Base-by-base conservation (phyloP, 2,113 vertebrate species). In the Hypocryptadius cinnamomeus region DNA sequence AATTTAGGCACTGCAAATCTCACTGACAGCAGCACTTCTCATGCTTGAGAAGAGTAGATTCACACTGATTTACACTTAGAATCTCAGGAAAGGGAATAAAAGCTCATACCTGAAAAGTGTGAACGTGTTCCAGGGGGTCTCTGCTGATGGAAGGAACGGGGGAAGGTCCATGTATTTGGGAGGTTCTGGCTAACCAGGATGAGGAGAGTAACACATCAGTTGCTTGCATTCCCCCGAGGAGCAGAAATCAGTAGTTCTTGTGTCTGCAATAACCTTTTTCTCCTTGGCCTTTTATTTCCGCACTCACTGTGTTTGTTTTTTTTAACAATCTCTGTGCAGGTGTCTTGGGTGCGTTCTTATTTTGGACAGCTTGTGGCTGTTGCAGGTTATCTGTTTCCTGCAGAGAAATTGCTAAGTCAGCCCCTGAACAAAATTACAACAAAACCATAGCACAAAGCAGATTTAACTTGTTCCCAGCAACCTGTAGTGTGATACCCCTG, bases 161-260 rank as follows among this genome's bases (percentile, higher is more conserved):
- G 44, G 19, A 45, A 28, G 33, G n/a, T 65, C 39, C 0, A 3
- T 73, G 53, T n/a, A 1, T 70, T 92, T 81, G 44, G 53, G 87
- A 42, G 30, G 48, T 56, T 79, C 63, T 84, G 79, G 47, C 54
- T 64, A 37, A 39, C 21, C 37, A 69, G 70, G 69, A 17, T 35
- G 45, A 87, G 69, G 57, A 61, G 54, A 86, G 22, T 28, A 50
- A 63, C 59, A n/a, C 0, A 0, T 16, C 2, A 5, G 27, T 79
- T 17, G 4, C n/a, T 60, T 76, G 14, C 1, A 0, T 63, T 79
- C 33, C 47, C 3, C 10, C 0, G 0, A 66, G 71, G 31, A 91
- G 45, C 23, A 57, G 50, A 77, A 70, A 31, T 73, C 2, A 6
- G 45, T 85, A 60, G 37, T 50, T 89, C 7, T 28, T 3, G 5